Evolutionary conservation across 2,888 invertebrate species (phyloP).

Genomic region (Ceratothoa steindachneri): DNA sequence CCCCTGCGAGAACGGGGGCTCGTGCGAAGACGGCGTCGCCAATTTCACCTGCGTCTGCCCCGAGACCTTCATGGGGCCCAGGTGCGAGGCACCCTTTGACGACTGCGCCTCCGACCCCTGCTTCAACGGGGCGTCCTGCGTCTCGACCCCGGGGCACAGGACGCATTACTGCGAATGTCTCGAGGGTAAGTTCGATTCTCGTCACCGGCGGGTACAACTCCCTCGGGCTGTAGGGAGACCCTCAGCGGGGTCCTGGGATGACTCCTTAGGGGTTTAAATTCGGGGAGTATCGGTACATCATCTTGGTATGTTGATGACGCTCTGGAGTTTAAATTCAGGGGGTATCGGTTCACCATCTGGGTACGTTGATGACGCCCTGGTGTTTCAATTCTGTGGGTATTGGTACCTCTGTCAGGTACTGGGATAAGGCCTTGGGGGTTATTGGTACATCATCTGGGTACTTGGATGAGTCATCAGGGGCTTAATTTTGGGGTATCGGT

Average conservation of each 20-base stretch:
- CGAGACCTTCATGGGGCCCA: constrained; percentile 55
- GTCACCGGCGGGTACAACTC: too few species aligned
- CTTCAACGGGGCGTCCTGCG: constrained; percentile 67
- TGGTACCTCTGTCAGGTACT: too few species aligned
- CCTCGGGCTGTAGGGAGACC: too few species aligned
- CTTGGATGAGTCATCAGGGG: too few species aligned
- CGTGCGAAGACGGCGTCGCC: constrained; percentile 52
- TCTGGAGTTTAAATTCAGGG: too few species aligned
- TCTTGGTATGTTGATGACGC: too few species aligned
- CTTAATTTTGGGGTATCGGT: too few species aligned
- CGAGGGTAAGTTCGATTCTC: constrained; percentile 57
- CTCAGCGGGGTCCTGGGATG: background rate
- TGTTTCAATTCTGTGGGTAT: too few species aligned
- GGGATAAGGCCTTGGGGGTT: too few species aligned
- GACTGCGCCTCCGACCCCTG: constrained; percentile 65
- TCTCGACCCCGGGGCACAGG: constrained; percentile 57
- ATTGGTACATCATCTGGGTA: too few species aligned
- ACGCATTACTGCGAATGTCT: constrained; percentile 64
- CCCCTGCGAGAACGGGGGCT: constrained; percentile 63
- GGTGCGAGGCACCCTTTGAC: constrained; percentile 64
- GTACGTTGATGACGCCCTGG: too few species aligned
- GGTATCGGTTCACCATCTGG: too few species aligned
- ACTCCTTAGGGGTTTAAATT: background rate
- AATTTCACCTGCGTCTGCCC: constrained; percentile 49
- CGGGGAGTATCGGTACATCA: background rate